Percentiles rank a stretch among this genome's conserved stretches.
Conservation (phyloP, 2,888 invertebrate genomes). For the Notodonta ziczac region DNA sequence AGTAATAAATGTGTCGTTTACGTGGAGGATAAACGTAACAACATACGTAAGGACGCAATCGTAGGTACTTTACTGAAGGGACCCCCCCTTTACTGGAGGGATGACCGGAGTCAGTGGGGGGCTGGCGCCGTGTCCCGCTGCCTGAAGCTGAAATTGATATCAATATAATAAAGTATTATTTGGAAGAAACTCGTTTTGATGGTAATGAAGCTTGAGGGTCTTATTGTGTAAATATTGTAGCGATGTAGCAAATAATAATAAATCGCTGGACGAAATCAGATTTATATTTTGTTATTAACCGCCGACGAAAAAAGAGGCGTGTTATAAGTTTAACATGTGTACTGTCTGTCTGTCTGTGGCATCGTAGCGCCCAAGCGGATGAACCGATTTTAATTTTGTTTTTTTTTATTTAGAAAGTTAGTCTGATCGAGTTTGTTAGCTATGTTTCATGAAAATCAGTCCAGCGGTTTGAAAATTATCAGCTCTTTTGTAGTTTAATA, state of each 20-base stretch:
- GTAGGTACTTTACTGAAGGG: conserved; percentile 50
- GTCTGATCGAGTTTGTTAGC: too few species aligned
- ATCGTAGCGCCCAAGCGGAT: too few species aligned
- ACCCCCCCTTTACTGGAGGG: conserved; percentile 53
- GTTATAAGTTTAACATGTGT: too few species aligned
- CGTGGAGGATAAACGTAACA: conserved; percentile 59
- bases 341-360: too few species aligned
- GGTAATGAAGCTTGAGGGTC: conserved; percentile 17
- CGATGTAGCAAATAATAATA: not conserved
- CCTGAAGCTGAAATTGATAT: conserved; percentile 44
- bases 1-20: conserved; percentile 45
- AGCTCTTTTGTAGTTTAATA: too few species aligned
- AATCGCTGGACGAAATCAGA: too few species aligned
- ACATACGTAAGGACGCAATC: conserved; percentile 48
- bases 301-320: too few species aligned
- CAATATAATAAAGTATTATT: conserved; percentile 43
- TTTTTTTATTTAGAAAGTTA: too few species aligned
- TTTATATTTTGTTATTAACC: too few species aligned
- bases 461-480: too few species aligned
- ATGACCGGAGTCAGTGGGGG: conserved; percentile 54
- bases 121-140: conserved; percentile 63
- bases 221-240: not conserved
- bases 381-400: too few species aligned
- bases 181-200: conserved; percentile 27
- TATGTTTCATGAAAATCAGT: too few species aligned